Conservation (phyloP, 2,888 invertebrate species). For the Xylota segnis region DNA sequence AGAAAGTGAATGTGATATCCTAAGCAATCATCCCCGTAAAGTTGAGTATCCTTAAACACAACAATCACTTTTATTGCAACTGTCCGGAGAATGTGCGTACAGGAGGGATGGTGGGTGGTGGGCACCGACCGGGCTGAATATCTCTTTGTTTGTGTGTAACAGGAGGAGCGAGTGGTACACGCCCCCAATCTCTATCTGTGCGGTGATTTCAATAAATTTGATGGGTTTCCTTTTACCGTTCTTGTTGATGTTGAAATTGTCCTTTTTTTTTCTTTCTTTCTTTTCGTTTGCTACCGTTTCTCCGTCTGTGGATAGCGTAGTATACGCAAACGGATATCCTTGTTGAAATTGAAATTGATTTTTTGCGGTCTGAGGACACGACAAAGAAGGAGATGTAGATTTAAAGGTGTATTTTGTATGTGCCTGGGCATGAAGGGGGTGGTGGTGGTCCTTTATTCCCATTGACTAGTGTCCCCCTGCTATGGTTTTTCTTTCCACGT, state of each 20-base stretch:
- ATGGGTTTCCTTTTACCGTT: constrained; percentile 83
- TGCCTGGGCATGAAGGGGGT: background rate
- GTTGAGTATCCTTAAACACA: constrained; percentile 74
- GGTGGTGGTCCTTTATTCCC: constrained; percentile 24
- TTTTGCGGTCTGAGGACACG: constrained; percentile 32
- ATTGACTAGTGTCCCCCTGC: background rate
- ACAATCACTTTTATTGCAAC: constrained; percentile 74
- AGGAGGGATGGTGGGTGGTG: too few species aligned
- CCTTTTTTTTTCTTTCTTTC: constrained; percentile 13
- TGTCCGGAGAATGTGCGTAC: constrained; percentile 68
- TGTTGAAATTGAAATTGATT: constrained; percentile 74
- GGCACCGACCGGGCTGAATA: background rate
- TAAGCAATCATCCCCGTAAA: constrained; percentile 71
- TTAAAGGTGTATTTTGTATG: constrained; percentile 52
- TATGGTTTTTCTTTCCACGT: background rate
- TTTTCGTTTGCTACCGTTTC: background rate
- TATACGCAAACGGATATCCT: constrained; percentile 67
- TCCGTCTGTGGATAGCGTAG: background rate
- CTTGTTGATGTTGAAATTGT: constrained; percentile 71
- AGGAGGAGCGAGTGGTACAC: constrained; percentile 26
- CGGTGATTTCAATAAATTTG: constrained; percentile 84
- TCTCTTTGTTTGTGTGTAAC: constrained; percentile 22
- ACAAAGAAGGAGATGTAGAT: constrained; percentile 24
- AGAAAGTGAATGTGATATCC: constrained; percentile 63
- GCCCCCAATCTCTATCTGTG: constrained; percentile 56